A percentile compares a stretch with the other conserved stretches of the same genome.
These are phyloP conservation scores for Falco columbarius DNA, from an alignment of 2,797 vertebrate species.

Conservation along the genomic window DNA sequence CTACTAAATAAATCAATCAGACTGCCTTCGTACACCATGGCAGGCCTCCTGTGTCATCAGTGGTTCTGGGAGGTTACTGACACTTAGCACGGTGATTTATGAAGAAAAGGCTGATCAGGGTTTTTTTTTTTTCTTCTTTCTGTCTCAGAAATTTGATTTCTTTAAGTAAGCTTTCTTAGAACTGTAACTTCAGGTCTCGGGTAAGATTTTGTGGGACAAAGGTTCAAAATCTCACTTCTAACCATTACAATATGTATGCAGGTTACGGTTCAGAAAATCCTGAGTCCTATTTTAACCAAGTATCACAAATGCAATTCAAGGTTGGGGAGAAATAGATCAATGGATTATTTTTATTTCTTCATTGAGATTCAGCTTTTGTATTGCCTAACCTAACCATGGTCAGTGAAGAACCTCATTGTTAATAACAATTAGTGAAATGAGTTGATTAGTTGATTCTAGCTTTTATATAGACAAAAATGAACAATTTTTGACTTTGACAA, in stretches of 20 bases:
- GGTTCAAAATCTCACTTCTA: background rate
- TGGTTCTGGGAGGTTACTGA: constrained; percentile 37
- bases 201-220: background rate
- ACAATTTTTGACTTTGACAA: background rate
- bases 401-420: background rate
- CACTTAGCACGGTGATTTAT: constrained; percentile 17
- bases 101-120: background rate
- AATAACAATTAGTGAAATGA: background rate
- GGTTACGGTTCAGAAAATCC: background rate
- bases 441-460: background rate
- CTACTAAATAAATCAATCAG: constrained; percentile 54
- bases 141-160: background rate
- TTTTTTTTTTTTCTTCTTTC: background rate
- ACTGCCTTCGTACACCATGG: constrained; percentile 30
- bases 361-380: background rate
- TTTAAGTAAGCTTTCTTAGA: background rate
- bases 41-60: constrained; percentile 54
- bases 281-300: background rate
- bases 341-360: background rate
- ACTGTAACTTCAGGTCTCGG: background rate
- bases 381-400: background rate
- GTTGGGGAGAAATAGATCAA: background rate
- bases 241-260: background rate
- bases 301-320: background rate
- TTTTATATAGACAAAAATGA: background rate